Percentiles rank a stretch among this genome's conserved stretches.
Evolutionary conservation across 2,888 invertebrate genomes (phyloP).

Genomic region (Eupithecia subumbrata): DNA sequence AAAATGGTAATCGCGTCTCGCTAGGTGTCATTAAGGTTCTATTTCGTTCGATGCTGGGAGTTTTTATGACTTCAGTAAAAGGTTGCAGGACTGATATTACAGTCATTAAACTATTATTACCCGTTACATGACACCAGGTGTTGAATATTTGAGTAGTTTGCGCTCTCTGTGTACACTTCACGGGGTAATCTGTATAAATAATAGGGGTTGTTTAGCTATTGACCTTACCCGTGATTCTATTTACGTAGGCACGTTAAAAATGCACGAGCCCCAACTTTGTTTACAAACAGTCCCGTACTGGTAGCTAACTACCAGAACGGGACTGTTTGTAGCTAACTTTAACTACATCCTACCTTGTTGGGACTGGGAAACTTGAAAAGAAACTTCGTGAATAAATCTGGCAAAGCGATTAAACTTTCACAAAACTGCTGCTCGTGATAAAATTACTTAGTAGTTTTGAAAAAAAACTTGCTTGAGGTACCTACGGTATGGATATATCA

Average conservation of each 20-base stretch:
- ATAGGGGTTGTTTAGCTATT: constrained; percentile 43
- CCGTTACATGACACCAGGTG: constrained; percentile 41
- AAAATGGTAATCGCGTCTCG: constrained; percentile 38
- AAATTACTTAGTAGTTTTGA: not conserved
- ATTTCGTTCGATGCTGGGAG: constrained; percentile 42
- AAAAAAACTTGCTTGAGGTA: not conserved
- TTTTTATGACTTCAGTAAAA: constrained; percentile 46
- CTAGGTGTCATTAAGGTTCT: constrained; percentile 15
- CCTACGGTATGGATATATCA: not conserved
- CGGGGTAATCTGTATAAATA: constrained; percentile 52
- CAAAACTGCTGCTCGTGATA: not conserved
- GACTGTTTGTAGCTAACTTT: too few species aligned
- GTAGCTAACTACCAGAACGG: not conserved
- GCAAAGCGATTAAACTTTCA: not conserved
- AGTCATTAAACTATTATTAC: constrained; percentile 48
- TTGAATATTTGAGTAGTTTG: constrained; percentile 52
- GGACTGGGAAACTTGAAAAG: not conserved
- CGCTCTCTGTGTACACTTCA: constrained; percentile 43
- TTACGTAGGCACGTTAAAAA: constrained; percentile 24
- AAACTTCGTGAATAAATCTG: constrained; percentile 5
- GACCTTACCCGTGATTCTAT: constrained; percentile 36
- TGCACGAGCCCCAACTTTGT: constrained; percentile 21
- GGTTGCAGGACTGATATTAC: constrained; percentile 30
- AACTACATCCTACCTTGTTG: not conserved
- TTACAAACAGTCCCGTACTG: constrained; percentile 26